Evolutionary conservation across 1,140 invertebrate genomes (phyloP), one percentile per base, ranked within the genome.

Genomic region (Halotydeus destructor): DNA sequence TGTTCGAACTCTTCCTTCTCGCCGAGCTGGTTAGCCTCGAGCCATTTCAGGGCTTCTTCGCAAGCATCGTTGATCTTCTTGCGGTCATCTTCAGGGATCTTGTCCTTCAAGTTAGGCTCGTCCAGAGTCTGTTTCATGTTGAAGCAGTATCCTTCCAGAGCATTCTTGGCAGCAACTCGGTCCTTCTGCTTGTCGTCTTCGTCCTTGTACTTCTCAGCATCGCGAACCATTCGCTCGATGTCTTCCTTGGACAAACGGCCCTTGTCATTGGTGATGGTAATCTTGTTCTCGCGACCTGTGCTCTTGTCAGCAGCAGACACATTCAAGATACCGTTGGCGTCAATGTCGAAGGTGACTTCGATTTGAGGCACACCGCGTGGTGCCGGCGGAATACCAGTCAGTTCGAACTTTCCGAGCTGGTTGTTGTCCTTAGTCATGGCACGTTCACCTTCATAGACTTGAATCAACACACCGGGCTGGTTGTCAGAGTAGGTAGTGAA

Each of bases 401-500:
- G 63, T 60, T 98, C 93, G 61, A 99, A 99, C 62, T 97, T 96
- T 45, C 89, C 89, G 24, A 96, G 67, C 38, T 88, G 65, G 65
- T 98, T 89, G 61, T 98, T 98, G 59, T 98, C 93, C 63, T 97
- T 98, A 45, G 91, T 97, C 91, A 98, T 94, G 23, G 91, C 84
- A 57, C 93, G 75, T 66, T 99, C 93, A 55, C 93, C 88, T 66
- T 94, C 86, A 58, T 76, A 91, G 0, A 93, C 66, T 63, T 96
- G 88, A 58, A 98, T 99, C 28, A 89, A 96, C 5, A 99, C 93
- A 18, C 89, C 96, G 62, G 93, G 84, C 58, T 99, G 93, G 59
- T 97, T 97, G 57, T 99, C 93, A 14, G 85, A 84, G 32, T 91
- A 91, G 8, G 93, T 99, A 1, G 88, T 94, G 73, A 99, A 99